Percentiles rank a stretch among this genome's conserved stretches.
phyloP scores from a whole-genome alignment of 2,797 vertebrate genomes.

The Premnoplex brunnescens region DNA sequence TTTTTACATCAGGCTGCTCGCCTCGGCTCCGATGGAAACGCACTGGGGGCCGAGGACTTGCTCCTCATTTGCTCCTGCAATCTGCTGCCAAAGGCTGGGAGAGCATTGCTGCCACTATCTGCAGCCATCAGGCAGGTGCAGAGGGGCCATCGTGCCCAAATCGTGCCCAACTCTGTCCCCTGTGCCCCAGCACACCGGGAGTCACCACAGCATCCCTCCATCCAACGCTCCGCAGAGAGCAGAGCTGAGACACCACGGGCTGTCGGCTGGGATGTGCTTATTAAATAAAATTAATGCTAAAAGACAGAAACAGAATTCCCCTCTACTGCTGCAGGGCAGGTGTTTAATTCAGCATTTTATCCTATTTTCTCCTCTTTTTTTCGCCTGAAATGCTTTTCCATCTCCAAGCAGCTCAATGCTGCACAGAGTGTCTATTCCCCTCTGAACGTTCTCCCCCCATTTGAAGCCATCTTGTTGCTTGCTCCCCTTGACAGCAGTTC shows the following conservation, averaged over 20 bases:
- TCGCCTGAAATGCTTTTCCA: constrained; percentile 8
- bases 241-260: neutral
- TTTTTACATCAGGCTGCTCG: neutral
- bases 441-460: neutral
- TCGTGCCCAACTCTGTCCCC: neutral
- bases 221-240: neutral
- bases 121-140: neutral
- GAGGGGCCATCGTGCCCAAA: neutral
- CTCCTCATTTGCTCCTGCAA: neutral
- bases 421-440: neutral
- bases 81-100: neutral
- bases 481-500: constrained; percentile 38
- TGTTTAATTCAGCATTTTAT: constrained; percentile 42
- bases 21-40: neutral
- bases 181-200: neutral
- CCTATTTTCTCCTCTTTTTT: neutral
- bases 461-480: constrained; percentile 1
- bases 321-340: constrained; percentile 21
- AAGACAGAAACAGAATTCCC: constrained; percentile 46
- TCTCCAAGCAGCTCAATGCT: constrained; percentile 3
- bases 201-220: neutral
- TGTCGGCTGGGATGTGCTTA: constrained; percentile 14
- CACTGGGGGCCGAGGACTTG: neutral
- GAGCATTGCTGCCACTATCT: neutral
- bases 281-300: constrained; percentile 50